Base-by-base conservation (phyloP, 2,113 vertebrate genomes). In the Limnothrissa miodon region DNA sequence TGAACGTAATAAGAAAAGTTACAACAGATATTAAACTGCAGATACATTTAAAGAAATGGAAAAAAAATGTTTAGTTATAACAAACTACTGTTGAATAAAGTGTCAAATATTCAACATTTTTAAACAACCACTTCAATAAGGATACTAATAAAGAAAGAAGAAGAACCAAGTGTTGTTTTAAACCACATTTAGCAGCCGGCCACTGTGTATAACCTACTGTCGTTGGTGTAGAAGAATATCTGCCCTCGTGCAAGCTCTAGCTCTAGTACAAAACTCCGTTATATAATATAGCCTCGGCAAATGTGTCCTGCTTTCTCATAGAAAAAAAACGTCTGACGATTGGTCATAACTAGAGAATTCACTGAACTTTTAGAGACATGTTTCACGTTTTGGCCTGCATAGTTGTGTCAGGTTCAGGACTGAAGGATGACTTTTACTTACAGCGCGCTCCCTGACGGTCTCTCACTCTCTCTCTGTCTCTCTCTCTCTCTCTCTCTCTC, bases 221-320 rank as follows among this genome's bases (percentile, higher is more conserved):
- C 25, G 15, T 74, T 74, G 15, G 29, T 74, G 33, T 29, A 36
- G 15, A 74, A 74, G 66, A 4, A 11, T 74, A 74, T 74, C 45
- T 74, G 25, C 44, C 81, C 66, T 42, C 53, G 51, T 25, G 39
- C 78, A 80, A 74, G 39, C 59, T 81, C 80, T 81, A 82, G 83
- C 45, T 83, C 84, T 21, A 42, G 42, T 46, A 87, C 48, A 87
- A 74, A 88, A 84, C 56, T 83, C 45, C 81, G 78, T 91, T 92
- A 90, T 84, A 90, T 90, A 91, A 91, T 82, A 78, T 82, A 66
- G 81, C 56, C 78, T 79, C 46, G 23, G 80, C 48, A 51, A 83
- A 53, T 42, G 85, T 23, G 74, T 45, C 33, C 82, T 39, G 45
- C 81, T 79, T 83, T 46, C 62, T 25, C 44, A 19, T 33, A 33